A percentile compares a stretch with the other conserved stretches of the same genome.
Evolutionary conservation across 2,797 vertebrate species (phyloP).

Genomic region (Channa striata): DNA sequence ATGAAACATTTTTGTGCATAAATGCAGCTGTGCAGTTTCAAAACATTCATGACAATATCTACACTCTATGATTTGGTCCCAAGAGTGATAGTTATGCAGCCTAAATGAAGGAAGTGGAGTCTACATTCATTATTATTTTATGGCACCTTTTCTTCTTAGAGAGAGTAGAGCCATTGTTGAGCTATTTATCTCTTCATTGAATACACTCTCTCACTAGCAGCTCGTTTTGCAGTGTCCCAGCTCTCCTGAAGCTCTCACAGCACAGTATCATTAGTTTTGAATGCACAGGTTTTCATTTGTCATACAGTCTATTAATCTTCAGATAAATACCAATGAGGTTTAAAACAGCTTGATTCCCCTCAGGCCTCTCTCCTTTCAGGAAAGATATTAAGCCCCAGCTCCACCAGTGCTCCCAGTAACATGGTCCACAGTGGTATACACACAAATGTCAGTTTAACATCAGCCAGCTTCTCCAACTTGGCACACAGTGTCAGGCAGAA

Average conservation of each 20-base stretch:
- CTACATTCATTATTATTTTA: neutral
- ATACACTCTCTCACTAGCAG: constrained; percentile 8
- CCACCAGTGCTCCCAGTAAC: constrained; percentile 90
- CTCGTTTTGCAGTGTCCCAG: constrained; percentile 5
- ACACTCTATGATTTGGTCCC: constrained; percentile 21
- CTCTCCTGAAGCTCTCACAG: constrained; percentile 25
- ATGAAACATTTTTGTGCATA: neutral
- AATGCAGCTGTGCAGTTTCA: constrained; percentile 11
- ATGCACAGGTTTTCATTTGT: neutral
- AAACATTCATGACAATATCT: constrained; percentile 6
- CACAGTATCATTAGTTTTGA: neutral
- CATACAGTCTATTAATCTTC: constrained; percentile 12
- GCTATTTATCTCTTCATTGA: constrained; percentile 5
- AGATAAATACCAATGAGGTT: constrained; percentile 9
- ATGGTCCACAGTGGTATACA: constrained; percentile 95
- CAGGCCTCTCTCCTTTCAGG: constrained; percentile 88
- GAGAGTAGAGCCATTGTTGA: constrained; percentile 5
- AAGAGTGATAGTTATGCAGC: neutral
- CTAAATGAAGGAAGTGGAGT: constrained; percentile 1
- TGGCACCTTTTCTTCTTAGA: neutral
- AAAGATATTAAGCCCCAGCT: constrained; percentile 93
- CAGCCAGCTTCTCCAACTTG: constrained; percentile 89
- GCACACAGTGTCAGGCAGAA: constrained; percentile 95
- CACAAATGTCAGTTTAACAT: constrained; percentile 89
- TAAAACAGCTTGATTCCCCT: constrained; percentile 22